Conservation (phyloP, 2,797 vertebrate genomes). For the Eutrigla gurnardus region DNA sequence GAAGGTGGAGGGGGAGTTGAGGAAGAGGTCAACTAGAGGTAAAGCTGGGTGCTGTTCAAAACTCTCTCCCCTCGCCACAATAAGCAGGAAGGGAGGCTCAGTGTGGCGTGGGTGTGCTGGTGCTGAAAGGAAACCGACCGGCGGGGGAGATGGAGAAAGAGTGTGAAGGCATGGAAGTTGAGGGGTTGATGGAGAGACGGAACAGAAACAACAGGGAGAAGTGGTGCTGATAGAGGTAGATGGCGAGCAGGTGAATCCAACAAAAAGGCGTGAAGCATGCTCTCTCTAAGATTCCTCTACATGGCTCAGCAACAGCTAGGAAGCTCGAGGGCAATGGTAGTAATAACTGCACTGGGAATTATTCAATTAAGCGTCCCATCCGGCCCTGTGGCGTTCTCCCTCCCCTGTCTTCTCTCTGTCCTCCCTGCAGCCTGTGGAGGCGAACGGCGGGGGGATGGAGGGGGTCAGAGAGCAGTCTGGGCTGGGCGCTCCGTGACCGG, state of each 20-base stretch:
- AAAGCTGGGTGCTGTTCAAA: conserved; percentile 73
- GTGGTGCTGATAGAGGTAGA: conserved; percentile 28
- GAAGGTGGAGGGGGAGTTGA: conserved; percentile 22
- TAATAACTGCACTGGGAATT: conserved; percentile 77
- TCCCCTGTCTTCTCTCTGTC: conserved; percentile 53
- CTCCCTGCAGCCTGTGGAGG: conserved; percentile 49
- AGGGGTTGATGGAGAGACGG: conserved; percentile 22
- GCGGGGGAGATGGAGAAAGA: conserved; percentile 39
- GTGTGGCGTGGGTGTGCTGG: conserved; percentile 26
- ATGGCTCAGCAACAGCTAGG: conserved; percentile 39
- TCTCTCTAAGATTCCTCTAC: conserved; percentile 35
- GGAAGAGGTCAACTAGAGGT: conserved; percentile 80
- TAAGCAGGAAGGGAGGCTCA: conserved; percentile 65
- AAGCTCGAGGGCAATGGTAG: conserved; percentile 61
- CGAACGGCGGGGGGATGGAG: neutral
- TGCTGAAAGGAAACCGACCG: conserved; percentile 52
- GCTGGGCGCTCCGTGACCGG: conserved; percentile 59
- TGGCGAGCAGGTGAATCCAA: conserved; percentile 61
- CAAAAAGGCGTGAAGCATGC: conserved; percentile 19
- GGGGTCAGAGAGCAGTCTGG: conserved; percentile 63
- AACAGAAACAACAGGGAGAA: conserved; percentile 36
- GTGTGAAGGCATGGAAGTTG: conserved; percentile 37
- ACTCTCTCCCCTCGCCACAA: conserved; percentile 57
- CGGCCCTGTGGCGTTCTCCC: conserved; percentile 44
- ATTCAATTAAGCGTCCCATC: conserved; percentile 82